These are phyloP conservation scores for Montipora efflorescens DNA, from an alignment of 64 coral and sea anemone species.

Conservation along the genomic window DNA sequence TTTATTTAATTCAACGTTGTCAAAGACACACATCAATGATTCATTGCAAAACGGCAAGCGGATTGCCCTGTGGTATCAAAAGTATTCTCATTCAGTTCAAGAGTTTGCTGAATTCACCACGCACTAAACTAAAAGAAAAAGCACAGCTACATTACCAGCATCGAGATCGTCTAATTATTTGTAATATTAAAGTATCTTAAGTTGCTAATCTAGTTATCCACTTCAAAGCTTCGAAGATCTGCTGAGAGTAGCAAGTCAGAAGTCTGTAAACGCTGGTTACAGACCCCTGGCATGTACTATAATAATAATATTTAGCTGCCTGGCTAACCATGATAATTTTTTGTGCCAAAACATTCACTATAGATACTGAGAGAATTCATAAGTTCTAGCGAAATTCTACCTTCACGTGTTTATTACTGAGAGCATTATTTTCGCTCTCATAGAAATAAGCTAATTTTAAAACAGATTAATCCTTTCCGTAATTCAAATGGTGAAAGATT, in stretches of 20 bases:
- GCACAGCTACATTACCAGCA: background rate
- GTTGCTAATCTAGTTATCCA: background rate
- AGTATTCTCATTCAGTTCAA: background rate
- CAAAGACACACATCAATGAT: background rate
- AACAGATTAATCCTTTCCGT: slow-evolving; percentile 18
- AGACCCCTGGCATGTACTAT: background rate
- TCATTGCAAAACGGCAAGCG: background rate
- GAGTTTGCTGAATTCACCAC: background rate
- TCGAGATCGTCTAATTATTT: background rate
- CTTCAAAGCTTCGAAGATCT: background rate
- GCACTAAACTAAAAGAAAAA: background rate
- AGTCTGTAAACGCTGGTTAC: background rate
- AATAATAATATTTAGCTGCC: background rate
- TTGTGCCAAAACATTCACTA: slow-evolving; percentile 23
- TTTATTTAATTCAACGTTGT: background rate
- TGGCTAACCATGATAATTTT: background rate
- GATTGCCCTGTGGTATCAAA: background rate
- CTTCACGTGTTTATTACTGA: background rate
- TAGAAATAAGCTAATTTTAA: slow-evolving; percentile 33
- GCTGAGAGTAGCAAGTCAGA: background rate
- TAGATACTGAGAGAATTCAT: background rate
- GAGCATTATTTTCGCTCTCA: background rate
- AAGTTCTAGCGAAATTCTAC: background rate
- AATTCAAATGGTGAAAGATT: slow-evolving; percentile 6
- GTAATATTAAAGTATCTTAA: background rate